Evolutionary conservation across 2,113 vertebrate genomes (phyloP).

Genomic region (Psilopsiagon aymara): DNA sequence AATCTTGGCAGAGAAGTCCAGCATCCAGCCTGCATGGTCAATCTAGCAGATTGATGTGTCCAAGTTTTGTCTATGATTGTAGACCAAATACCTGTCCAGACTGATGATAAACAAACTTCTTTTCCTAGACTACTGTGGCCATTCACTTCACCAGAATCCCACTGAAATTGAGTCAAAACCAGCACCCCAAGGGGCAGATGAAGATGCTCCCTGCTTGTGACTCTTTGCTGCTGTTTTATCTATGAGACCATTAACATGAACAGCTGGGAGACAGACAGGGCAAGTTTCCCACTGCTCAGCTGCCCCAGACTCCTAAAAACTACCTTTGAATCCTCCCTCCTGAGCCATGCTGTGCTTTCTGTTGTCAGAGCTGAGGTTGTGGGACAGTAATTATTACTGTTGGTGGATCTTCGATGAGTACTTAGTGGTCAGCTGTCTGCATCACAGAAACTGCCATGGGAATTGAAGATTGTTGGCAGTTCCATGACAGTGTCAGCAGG

Average conservation of each 20-base stretch:
- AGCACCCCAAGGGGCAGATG: not conserved
- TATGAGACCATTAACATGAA: not conserved
- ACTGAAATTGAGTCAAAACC: not conserved
- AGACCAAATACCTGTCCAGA: not conserved
- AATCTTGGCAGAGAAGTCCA: not conserved
- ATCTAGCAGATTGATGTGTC: not conserved
- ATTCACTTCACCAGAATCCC: not conserved
- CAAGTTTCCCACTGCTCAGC: not conserved
- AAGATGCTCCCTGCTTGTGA: not conserved
- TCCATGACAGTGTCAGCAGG: not conserved
- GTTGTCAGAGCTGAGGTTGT: not conserved
- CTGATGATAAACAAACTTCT: not conserved
- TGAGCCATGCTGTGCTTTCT: not conserved
- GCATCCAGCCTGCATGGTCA: not conserved
- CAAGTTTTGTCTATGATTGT: not conserved
- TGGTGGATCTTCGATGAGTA: not conserved
- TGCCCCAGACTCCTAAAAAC: not conserved
- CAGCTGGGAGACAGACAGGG: not conserved
- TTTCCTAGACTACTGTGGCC: not conserved
- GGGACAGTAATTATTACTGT: not conserved
- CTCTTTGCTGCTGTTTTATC: slow-evolving; percentile 4
- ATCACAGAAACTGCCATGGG: not conserved
- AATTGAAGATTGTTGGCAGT: not conserved
- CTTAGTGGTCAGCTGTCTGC: not conserved
- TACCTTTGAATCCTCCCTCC: not conserved